These are phyloP conservation scores for Rhinophrynus dorsalis DNA, from an alignment of 2,797 vertebrate species.

Conservation along the genomic window DNA sequence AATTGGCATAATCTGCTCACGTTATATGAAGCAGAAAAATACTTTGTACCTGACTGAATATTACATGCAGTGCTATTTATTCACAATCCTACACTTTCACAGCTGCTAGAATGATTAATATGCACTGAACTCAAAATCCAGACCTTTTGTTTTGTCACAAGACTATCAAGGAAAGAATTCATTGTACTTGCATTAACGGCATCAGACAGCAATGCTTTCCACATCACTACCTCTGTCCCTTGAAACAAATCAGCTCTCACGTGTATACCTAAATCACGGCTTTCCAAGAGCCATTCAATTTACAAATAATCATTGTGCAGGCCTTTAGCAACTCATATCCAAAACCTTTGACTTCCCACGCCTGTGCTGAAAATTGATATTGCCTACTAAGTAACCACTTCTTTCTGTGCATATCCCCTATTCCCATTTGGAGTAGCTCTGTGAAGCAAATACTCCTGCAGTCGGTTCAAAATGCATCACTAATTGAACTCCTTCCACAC, in stretches of 20 bases:
- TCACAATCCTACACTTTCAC: not conserved
- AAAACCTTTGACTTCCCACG: slow-evolving; percentile 2
- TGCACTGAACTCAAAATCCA: not conserved
- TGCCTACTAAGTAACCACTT: slow-evolving; percentile 18
- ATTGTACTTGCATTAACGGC: no score
- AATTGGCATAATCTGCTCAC: not conserved
- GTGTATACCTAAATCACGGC: not conserved
- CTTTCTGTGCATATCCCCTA: not conserved
- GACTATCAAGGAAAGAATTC: not conserved
- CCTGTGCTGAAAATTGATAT: not conserved
- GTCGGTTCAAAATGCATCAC: slow-evolving; percentile 7
- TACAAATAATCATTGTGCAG: not conserved
- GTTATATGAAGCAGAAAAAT: not conserved
- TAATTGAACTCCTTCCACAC: slow-evolving; percentile 1
- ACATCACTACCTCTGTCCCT: not conserved
- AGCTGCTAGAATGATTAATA: not conserved
- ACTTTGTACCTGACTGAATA: no score
- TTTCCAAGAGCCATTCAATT: slow-evolving; percentile 18
- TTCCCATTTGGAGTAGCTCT: not conserved
- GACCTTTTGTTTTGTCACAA: not conserved
- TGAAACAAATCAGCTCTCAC: not conserved
- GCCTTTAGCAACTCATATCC: not conserved
- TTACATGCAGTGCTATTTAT: no score
- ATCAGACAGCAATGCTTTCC: not conserved
- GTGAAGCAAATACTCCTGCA: slow-evolving; percentile 2